Conservation (phyloP, 2,888 invertebrate genomes). For the Brenthis ino region DNA sequence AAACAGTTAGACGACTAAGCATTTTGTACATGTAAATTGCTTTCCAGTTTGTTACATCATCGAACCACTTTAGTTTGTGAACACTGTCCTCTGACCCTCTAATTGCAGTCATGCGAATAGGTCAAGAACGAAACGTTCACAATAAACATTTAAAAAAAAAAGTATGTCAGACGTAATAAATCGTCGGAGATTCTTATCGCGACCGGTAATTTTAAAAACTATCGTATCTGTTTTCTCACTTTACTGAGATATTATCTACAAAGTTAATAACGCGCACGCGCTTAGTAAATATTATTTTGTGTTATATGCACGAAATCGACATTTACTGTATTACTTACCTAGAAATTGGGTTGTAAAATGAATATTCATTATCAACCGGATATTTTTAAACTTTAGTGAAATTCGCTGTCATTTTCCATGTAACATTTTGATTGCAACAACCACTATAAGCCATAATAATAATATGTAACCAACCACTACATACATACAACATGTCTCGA, state of each 20-base stretch:
- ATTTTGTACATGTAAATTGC: constrained; percentile 58
- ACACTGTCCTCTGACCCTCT: constrained; percentile 66
- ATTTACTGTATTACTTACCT: constrained; percentile 26
- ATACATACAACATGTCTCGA: constrained; percentile 17
- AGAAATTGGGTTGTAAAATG: constrained; percentile 33
- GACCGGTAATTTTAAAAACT: constrained; percentile 50
- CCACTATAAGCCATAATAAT: constrained; percentile 11
- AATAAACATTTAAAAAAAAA: constrained; percentile 54
- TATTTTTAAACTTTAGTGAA: constrained; percentile 4
- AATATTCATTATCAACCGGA: constrained; percentile 28
- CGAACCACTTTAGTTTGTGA: constrained; percentile 56
- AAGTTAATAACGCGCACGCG: constrained; percentile 32
- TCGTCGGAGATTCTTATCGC: constrained; percentile 52
- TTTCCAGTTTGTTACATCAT: constrained; percentile 64
- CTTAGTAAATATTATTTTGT: constrained; percentile 29
- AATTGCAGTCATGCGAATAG: constrained; percentile 51
- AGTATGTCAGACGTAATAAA: constrained; percentile 64
- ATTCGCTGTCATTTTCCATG: constrained; percentile 3
- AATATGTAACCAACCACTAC: constrained; percentile 6
- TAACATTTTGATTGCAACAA: constrained; percentile 8
- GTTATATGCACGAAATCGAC: constrained; percentile 14
- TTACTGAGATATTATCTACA: constrained; percentile 41
- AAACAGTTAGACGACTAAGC: constrained; percentile 32
- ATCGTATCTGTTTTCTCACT: constrained; percentile 55
- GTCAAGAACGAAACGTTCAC: constrained; percentile 42